Base-by-base conservation (phyloP, 2,113 vertebrate genomes). In the Megalops atlanticus region DNA sequence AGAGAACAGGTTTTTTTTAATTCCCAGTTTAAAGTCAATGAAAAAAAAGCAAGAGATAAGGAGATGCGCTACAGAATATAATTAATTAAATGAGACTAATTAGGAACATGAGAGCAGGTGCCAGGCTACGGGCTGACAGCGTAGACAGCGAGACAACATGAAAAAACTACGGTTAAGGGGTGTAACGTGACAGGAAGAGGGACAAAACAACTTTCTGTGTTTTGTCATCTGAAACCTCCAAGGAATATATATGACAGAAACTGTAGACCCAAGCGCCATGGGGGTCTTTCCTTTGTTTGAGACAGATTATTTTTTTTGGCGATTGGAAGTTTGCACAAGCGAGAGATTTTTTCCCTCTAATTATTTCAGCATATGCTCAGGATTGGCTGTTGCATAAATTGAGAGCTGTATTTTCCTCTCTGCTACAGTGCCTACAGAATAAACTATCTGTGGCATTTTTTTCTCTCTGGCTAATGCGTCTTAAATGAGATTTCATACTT, bases 81-180 rank as follows among this genome's bases (percentile, higher is more conserved):
- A 95, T 96, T 95, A 97, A 96, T 95, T 95, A 96, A 95, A 95
- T 92, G 91, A 93, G 93, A 95, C 95, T 97, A 96, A 96, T 96
- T 96, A 96, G 95, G 92, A 95, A 96, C 92, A 94, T 93, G 95
- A 96, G 95, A 95, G 94, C 95, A 96, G 93, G 94, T 95, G 95
- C 93, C 92, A 94, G 89, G 92, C 94, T 95, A 93, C 91, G 93
- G 92, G 92, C 92, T 96, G 95, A 95, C 95, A 95, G 94, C 92
- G 89, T 90, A 93, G 93, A 94, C 92, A 94, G 92, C 90, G 87
- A 92, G 93, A 94, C 89, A 93, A 93, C 92, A 92, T 89, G 88
- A 90, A 91, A 90, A 88, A 84, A 92, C 85, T 87, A 89, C 89
- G 89, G 93, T 92, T 95, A 91, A 90, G 90, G 93, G 90, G 91